These are phyloP conservation scores for Montifringilla adamsi DNA, from an alignment of 2,113 vertebrate genomes.

Conservation along the genomic window DNA sequence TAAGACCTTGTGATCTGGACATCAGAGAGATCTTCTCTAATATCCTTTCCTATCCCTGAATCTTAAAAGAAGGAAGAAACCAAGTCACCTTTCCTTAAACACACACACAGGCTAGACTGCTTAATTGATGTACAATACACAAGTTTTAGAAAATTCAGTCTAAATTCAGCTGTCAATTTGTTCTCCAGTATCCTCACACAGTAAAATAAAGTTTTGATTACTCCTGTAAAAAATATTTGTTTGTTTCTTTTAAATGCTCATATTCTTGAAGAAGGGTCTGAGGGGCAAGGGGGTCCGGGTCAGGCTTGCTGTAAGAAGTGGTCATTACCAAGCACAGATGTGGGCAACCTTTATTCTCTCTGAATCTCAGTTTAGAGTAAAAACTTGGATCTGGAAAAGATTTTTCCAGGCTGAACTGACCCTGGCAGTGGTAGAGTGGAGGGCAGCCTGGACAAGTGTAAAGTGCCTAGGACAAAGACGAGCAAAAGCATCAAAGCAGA, in stretches of 20 bases:
- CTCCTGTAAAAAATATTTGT: background rate
- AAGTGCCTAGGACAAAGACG: background rate
- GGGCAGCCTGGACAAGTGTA: background rate
- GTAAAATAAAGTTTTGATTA: background rate
- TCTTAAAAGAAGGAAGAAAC: background rate
- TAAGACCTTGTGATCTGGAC: background rate
- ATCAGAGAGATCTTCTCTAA: background rate
- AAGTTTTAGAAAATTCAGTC: background rate
- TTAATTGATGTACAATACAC: background rate
- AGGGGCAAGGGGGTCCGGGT: rapidly evolving
- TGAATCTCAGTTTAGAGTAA: background rate
- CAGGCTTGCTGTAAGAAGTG: background rate
- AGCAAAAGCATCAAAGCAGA: background rate
- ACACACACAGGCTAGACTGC: background rate
- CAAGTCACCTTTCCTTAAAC: background rate
- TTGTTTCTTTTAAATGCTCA: background rate
- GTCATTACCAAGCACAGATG: background rate
- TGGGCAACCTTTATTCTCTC: background rate
- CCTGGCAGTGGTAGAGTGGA: background rate
- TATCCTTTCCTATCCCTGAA: background rate
- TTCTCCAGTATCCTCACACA: background rate
- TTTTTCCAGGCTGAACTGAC: background rate
- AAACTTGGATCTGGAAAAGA: background rate
- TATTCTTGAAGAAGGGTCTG: background rate
- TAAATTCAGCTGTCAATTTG: background rate